Conservation (phyloP, 2,797 vertebrate genomes). For the Lepus townsendii region DNA sequence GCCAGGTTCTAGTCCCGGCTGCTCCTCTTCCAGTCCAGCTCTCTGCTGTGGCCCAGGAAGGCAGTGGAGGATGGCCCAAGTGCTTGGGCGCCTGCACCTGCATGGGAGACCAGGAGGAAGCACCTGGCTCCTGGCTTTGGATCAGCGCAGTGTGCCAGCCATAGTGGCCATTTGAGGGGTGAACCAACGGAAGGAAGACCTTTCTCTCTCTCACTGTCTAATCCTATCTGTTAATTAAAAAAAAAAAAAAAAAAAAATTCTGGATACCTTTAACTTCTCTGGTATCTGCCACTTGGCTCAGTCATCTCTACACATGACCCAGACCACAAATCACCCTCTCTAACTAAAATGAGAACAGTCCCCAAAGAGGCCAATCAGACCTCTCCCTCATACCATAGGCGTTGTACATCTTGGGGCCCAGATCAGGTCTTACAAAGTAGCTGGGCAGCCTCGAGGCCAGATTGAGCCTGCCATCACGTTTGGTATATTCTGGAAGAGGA, state of each 20-base stretch:
- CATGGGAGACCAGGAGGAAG: too few species aligned
- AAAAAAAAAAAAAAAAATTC: not conserved
- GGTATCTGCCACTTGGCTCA: not conserved
- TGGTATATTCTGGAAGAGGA: constrained; percentile 98
- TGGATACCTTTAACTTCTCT: not conserved
- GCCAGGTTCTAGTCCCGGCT: too few species aligned
- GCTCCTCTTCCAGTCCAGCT: too few species aligned
- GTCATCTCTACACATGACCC: not conserved
- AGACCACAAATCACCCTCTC: constrained; percentile 17
- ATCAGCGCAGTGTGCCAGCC: too few species aligned
- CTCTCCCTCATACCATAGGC: constrained; percentile 94
- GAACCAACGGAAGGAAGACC: too few species aligned
- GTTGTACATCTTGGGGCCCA: constrained; percentile 99
- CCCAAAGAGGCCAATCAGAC: constrained; percentile 28
- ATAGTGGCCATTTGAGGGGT: too few species aligned
- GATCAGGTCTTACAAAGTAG: constrained; percentile 98
- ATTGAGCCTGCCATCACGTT: constrained; percentile 98
- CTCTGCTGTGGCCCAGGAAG: too few species aligned
- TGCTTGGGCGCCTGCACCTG: too few species aligned
- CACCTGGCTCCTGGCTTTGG: too few species aligned
- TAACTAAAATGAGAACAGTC: constrained; percentile 33
- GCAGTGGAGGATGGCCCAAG: too few species aligned
- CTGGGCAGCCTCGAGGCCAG: constrained; percentile 97
- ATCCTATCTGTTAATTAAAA: too few species aligned
- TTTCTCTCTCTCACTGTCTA: too few species aligned